Evolutionary conservation across 2,888 invertebrate genomes (phyloP), one percentile per base, ranked within the genome.

Genomic region (Eupithecia centaureata): DNA sequence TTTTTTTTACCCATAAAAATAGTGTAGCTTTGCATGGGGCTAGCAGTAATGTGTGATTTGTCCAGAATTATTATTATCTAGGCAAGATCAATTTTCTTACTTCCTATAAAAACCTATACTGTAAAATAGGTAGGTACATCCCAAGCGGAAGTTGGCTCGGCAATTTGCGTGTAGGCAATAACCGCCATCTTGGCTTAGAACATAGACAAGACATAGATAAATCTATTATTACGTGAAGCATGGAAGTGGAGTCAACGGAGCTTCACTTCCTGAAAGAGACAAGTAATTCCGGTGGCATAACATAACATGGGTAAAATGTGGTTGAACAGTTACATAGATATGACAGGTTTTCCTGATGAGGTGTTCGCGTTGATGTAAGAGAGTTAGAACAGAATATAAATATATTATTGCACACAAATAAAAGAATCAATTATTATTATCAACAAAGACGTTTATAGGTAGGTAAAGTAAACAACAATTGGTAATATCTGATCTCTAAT

Each of bases 211-310:
- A 52, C 51, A 25, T 15, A 52, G 52, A 52, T 52, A 52, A 52
- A 52, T 27, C 27, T 52, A 27, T 52, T 5, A 52, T 58, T 63
- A 58, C 58, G 18, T 58, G 35, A 27, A 54, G 32, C 18, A n/a
- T 32, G 60, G 22, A 61, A 32, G 27, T 51, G 18, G 25, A 58
- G 38, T 54, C 32, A 18, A 42, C 54, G 54, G 54, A 52, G 67
- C 67, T 22, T 63, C 18, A 47, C 60, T 63, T 67, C 67, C 67
- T 42, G 18, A 15, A 27, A 56, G 30, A 54, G 51, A 62, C 58
- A 59, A 60, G 33, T 61, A 22, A 54, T 61, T 68, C 68, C 68
- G 68, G 63, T 68, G 51, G 47, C 64, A 61, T 64, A 57, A 35
- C 57, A 52, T 52, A 47, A 22, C 47, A 22, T 47, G 0, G 47